Evolutionary conservation across 2,113 vertebrate genomes (phyloP).

Genomic region (Burhinus oedicnemus): DNA sequence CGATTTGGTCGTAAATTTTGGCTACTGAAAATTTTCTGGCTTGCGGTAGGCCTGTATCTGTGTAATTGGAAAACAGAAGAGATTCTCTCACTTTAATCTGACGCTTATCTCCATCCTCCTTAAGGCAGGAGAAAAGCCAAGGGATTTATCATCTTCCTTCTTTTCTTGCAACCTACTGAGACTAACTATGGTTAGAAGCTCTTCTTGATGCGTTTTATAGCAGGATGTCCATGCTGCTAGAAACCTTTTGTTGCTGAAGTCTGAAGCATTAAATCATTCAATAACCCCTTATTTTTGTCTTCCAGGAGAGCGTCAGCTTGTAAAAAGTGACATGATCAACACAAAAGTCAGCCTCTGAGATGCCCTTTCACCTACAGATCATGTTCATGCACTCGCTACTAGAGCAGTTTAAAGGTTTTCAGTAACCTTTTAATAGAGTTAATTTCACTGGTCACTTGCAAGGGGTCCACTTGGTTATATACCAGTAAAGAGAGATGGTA

Average conservation of each 20-base stretch:
- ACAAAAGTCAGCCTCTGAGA: conserved; percentile 23
- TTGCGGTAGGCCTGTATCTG: not conserved
- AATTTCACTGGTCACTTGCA: conserved; percentile 3
- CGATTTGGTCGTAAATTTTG: conserved; percentile 30
- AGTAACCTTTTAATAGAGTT: conserved; percentile 12
- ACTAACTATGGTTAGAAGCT: conserved; percentile 43
- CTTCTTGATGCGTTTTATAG: conserved; percentile 38
- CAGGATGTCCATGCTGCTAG: not conserved
- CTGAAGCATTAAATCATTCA: conserved; percentile 22
- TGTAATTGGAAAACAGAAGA: conserved; percentile 55
- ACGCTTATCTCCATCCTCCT: conserved; percentile 51
- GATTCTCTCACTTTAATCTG: conserved; percentile 45
- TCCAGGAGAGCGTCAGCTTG: conserved; percentile 16
- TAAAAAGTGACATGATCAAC: conserved; percentile 31
- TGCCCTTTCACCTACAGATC: conserved; percentile 22
- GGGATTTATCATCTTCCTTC: conserved; percentile 32
- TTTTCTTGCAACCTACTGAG: conserved; percentile 41
- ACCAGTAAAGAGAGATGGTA: not conserved
- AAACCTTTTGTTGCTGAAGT: conserved; percentile 18
- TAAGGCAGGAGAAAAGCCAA: conserved; percentile 50
- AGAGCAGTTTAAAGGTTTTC: conserved; percentile 9
- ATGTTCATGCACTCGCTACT: not conserved
- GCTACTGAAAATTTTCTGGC: conserved; percentile 34
- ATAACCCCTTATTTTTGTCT: conserved; percentile 31
- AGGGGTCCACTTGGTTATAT: not conserved